A percentile compares a stretch with the other conserved stretches of the same genome.
phyloP scores from a whole-genome alignment of 2,888 invertebrate species.

The Esperia sulphurella region DNA sequence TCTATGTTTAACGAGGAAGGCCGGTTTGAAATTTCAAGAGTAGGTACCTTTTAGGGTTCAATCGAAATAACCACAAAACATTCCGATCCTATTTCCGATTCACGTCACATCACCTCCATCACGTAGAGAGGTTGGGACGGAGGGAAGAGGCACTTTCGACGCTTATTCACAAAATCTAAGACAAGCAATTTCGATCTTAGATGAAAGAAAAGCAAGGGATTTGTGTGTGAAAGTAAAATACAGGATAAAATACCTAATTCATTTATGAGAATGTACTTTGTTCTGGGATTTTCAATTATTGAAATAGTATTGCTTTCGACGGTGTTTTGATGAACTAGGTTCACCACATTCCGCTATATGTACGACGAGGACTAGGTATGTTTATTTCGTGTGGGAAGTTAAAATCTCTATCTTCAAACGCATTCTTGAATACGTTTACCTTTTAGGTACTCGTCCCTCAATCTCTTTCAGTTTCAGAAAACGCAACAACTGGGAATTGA shows the following conservation, averaged over 20 bases:
- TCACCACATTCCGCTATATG: too few relatives aligned
- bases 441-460: too few relatives aligned
- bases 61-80: slow-evolving; percentile 72
- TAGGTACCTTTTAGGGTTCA: slow-evolving; percentile 63
- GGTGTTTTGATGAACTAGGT: too few relatives aligned
- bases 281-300: too few relatives aligned
- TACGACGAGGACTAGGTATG: too few relatives aligned
- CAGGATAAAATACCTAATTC: neutral
- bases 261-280: neutral
- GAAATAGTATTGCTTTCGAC: too few relatives aligned
- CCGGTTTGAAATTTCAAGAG: slow-evolving; percentile 57
- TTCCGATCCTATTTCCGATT: slow-evolving; percentile 66
- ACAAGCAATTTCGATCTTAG: slow-evolving; percentile 1
- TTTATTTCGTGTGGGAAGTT: too few relatives aligned
- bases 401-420: too few relatives aligned
- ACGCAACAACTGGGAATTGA: slow-evolving; percentile 12
- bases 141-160: slow-evolving; percentile 44
- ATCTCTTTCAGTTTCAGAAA: neutral
- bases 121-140: slow-evolving; percentile 45
- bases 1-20: slow-evolving; percentile 53
- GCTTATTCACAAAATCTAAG: slow-evolving; percentile 39
- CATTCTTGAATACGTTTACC: too few relatives aligned
- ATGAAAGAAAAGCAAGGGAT: slow-evolving; percentile 9
- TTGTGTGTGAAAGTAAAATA: slow-evolving; percentile 12
- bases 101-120: slow-evolving; percentile 65